Evolutionary conservation across 1,140 invertebrate genomes (phyloP).

Genomic region (Babylonia areolata): DNA sequence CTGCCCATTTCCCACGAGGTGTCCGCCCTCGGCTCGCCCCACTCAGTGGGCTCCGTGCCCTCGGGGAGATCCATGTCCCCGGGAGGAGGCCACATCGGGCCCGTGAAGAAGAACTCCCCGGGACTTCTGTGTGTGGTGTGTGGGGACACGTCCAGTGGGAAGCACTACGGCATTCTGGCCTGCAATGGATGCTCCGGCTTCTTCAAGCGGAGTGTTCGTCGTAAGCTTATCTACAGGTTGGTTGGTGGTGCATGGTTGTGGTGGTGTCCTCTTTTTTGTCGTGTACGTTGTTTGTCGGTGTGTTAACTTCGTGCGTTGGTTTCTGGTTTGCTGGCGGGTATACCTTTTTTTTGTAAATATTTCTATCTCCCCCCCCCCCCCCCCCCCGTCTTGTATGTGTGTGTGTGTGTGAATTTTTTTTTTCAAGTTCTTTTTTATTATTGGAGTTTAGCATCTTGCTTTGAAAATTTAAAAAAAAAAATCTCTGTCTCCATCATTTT

Average conservation of each 20-base stretch:
- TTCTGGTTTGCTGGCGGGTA: background rate
- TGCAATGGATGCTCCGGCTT: conserved; percentile 99
- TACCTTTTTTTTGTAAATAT: background rate
- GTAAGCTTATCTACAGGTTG: conserved; percentile 98
- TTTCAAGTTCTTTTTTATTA: too few species aligned
- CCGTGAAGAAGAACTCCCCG: conserved; percentile 63
- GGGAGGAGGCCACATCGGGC: conserved; percentile 45
- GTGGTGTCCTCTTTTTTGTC: background rate
- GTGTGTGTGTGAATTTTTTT: too few species aligned
- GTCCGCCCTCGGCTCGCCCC: conserved; percentile 14
- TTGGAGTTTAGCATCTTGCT: too few species aligned
- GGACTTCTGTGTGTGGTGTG: conserved; percentile 90
- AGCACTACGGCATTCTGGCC: conserved; percentile 98
- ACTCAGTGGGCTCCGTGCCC: conserved; percentile 18
- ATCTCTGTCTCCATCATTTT: too few species aligned
- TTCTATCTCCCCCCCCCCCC: too few species aligned
- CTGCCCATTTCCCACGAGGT: conserved; percentile 16
- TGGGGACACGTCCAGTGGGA: conserved; percentile 96
- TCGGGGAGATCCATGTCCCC: conserved; percentile 21
- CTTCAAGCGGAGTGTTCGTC: conserved; percentile 96
- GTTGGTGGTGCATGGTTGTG: background rate
- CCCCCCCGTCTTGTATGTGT: too few species aligned
- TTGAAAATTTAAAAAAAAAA: too few species aligned
- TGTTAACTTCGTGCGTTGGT: background rate
- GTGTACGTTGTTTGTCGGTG: background rate